Evolutionary conservation across 2,113 vertebrate genomes (phyloP).

Genomic region (Oriolus oriolus): DNA sequence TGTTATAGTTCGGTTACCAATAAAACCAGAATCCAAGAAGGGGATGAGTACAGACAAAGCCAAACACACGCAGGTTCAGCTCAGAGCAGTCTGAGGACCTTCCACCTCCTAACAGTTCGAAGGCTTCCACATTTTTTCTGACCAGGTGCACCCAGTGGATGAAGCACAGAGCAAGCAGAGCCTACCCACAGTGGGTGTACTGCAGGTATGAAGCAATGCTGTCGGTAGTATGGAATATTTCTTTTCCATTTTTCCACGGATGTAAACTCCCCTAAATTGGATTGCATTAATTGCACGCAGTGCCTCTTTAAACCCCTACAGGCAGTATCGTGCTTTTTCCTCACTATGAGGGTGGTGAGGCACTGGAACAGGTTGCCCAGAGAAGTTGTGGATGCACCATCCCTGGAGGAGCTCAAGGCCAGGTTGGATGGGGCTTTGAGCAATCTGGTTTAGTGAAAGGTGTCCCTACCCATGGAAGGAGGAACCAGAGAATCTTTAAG

Average conservation of each 20-base stretch:
- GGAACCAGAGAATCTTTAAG: background rate
- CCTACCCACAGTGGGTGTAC: rapidly evolving
- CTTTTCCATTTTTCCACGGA: background rate
- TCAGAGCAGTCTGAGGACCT: background rate
- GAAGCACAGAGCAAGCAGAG: background rate
- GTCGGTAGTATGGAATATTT: background rate
- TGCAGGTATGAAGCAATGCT: background rate
- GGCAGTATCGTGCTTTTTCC: background rate
- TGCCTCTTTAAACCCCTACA: background rate
- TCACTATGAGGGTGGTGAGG: background rate
- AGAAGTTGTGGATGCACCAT: background rate
- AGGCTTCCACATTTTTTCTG: background rate
- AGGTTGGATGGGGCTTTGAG: background rate
- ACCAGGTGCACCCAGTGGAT: background rate
- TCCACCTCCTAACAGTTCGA: background rate
- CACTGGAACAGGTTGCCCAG: no score
- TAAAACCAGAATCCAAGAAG: background rate
- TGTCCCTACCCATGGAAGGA: background rate
- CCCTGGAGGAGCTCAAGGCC: background rate
- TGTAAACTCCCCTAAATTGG: background rate
- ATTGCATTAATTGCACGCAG: rapidly evolving
- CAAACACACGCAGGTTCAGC: rapidly evolving
- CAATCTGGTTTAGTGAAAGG: background rate
- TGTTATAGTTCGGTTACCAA: background rate
- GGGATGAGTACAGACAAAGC: background rate